phyloP scores from a whole-genome alignment of 2,113 vertebrate genomes.

The Camelus bactrianus region DNA sequence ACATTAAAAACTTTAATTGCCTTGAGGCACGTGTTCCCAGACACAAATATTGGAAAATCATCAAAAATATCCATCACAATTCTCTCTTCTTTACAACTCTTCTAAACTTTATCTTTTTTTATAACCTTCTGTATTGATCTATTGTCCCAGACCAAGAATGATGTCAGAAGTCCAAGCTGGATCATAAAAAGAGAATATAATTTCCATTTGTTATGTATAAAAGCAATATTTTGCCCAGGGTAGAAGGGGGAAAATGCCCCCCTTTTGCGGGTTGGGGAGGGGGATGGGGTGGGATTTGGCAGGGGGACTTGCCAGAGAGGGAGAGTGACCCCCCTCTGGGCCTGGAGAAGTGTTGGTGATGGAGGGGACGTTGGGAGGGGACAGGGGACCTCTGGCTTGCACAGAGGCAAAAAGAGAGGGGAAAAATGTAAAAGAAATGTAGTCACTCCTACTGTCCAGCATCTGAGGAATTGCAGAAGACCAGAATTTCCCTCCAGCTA shows the following conservation, averaged over 20 bases:
- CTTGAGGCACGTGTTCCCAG: conserved; percentile 73
- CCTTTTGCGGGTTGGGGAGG: not conserved
- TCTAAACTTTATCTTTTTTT: conserved; percentile 84
- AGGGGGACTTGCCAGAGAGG: not conserved
- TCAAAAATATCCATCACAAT: conserved; percentile 80
- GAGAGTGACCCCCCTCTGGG: not conserved
- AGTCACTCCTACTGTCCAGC: not conserved
- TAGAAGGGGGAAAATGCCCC: not conserved
- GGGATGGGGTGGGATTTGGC: not conserved
- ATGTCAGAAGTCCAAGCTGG: conserved; percentile 77
- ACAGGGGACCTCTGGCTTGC: not conserved
- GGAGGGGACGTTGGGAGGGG: not conserved
- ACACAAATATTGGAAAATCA: conserved; percentile 83
- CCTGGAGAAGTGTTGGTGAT: not conserved
- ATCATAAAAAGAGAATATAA: conserved; percentile 80
- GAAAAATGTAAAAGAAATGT: not conserved
- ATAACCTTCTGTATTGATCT: conserved; percentile 78
- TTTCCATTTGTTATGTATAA: conserved; percentile 77
- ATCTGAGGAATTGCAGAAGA: not conserved
- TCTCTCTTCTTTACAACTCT: conserved; percentile 79
- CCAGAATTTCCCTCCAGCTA: not conserved
- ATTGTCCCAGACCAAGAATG: conserved; percentile 81
- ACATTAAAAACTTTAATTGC: conserved; percentile 84
- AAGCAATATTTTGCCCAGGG: conserved; percentile 72
- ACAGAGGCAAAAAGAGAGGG: not conserved